Evolutionary conservation across 2,888 invertebrate species (phyloP).

Genomic region (Nomada fabriciana): DNA sequence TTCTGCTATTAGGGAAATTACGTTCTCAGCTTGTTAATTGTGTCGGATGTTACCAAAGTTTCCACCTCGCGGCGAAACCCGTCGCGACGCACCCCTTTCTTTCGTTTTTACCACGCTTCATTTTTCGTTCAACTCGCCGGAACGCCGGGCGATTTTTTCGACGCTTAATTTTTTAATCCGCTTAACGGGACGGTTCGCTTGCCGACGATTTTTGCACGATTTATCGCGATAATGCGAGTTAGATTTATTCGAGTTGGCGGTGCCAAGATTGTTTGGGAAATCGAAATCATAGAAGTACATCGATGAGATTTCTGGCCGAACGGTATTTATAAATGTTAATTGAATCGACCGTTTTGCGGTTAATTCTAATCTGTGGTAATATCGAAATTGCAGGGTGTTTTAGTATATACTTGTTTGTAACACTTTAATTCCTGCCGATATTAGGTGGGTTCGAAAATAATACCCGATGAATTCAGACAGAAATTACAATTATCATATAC

Average conservation of each 20-base stretch:
- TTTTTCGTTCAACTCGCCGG: not conserved
- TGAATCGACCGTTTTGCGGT: too few species aligned
- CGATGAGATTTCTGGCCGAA: too few species aligned
- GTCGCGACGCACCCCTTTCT: not conserved
- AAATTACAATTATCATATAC: too few species aligned
- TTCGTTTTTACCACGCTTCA: not conserved
- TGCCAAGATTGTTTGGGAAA: not conserved
- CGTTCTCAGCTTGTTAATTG: conserved; percentile 61
- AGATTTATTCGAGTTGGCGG: conserved; percentile 1
- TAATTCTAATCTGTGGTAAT: too few species aligned
- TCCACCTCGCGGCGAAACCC: conserved; percentile 19
- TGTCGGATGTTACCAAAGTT: conserved; percentile 49
- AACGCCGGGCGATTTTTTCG: conserved; percentile 20
- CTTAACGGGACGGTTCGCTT: not conserved
- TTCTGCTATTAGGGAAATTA: conserved; percentile 71
- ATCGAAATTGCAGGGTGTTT: too few species aligned
- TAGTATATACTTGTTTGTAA: too few species aligned
- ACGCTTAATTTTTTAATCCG: conserved; percentile 43
- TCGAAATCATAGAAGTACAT: not conserved
- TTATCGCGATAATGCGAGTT: conserved; percentile 1
- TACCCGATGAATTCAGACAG: too few species aligned
- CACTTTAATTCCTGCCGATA: too few species aligned
- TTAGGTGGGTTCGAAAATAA: too few species aligned
- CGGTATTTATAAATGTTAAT: too few species aligned
- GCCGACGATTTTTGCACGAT: not conserved